Evolutionary conservation across 1,140 invertebrate species (phyloP), one percentile per base, ranked within the genome.

Genomic region (Aphidius ervi): DNA sequence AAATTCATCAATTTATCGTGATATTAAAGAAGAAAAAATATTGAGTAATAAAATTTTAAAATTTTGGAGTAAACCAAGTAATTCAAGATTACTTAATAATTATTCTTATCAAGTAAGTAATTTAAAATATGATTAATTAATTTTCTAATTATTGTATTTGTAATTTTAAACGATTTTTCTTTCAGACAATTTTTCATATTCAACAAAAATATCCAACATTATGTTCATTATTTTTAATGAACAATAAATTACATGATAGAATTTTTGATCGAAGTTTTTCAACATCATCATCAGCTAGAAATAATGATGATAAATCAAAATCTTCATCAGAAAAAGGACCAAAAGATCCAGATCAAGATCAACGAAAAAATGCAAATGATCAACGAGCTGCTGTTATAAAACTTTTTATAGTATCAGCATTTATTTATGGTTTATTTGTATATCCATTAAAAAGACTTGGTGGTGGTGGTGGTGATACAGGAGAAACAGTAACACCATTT

Each of bases 41-140:
- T 57, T 52, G 37, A 63, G 56, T 45, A 20, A 39, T 37, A 10
- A 53, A 49, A 55, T 63, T 56, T 54, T 57, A 5, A 61, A 61
- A 46, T 43, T 63, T 39, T 59, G 59, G 52, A 55, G 40, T 23
- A 9, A 57, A 59, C 57, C 65, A 53, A 5, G 59, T 47, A 46
- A 20, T 47, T 2, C 49, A 41, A 59, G 58, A 55, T 64, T 68
- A 63, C 61, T 61, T 47, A 54, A 65, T 49, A 61, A 63, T 3
- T 8, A 65, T 9, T 59, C 63, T 43, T 49, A 64, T 56, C 58
- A 65, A 4, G 71, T 67, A 66, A 64, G 57, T 67, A 16, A 16
- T 16, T 16, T 16, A 16, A 16, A 16, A 16, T 0, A 16, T 16
- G 16, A 16, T 16, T 16, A 16, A 16, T 16, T 16, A 16, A 16